These are phyloP conservation scores for Endotricha flammealis DNA, from an alignment of 2,888 invertebrate genomes.

Conservation along the genomic window DNA sequence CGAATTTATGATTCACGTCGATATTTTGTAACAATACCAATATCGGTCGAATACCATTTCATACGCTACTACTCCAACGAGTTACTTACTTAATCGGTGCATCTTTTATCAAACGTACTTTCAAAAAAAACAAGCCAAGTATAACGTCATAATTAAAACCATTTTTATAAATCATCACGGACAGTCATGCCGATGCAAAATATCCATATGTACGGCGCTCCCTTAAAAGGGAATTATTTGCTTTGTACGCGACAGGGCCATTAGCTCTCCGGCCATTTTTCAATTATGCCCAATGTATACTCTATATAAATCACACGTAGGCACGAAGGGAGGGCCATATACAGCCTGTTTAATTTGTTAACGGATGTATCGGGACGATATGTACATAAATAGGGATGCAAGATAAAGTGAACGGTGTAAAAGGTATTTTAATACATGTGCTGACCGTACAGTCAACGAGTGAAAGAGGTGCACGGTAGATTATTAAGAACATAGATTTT, in stretches of 20 bases:
- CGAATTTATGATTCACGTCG: too few species aligned
- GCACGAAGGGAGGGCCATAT: slow-evolving; percentile 23
- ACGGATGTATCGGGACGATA: slow-evolving; percentile 34
- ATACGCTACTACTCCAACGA: too few species aligned
- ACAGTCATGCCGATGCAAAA: slow-evolving; percentile 6
- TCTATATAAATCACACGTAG: slow-evolving; percentile 57
- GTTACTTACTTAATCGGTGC: too few species aligned
- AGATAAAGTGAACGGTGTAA: slow-evolving; percentile 23
- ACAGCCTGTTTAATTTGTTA: slow-evolving; percentile 69
- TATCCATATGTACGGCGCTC: slow-evolving; percentile 28
- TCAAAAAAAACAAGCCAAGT: slow-evolving; percentile 11
- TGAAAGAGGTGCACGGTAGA: too few species aligned
- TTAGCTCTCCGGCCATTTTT: slow-evolving; percentile 59
- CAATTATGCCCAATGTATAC: slow-evolving; percentile 75
- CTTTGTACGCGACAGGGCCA: slow-evolving; percentile 32
- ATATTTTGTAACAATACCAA: too few species aligned
- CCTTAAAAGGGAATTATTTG: slow-evolving; percentile 56
- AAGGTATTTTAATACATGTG: too few species aligned
- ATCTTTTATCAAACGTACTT: too few species aligned
- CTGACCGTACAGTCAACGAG: too few species aligned
- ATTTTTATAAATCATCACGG: not conserved
- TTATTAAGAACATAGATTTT: too few species aligned
- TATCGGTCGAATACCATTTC: too few species aligned
- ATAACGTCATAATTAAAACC: slow-evolving; percentile 2
- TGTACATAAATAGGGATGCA: slow-evolving; percentile 32